Evolutionary conservation across 2,888 invertebrate genomes (phyloP).

Genomic region (Polylopha cassiicola): DNA sequence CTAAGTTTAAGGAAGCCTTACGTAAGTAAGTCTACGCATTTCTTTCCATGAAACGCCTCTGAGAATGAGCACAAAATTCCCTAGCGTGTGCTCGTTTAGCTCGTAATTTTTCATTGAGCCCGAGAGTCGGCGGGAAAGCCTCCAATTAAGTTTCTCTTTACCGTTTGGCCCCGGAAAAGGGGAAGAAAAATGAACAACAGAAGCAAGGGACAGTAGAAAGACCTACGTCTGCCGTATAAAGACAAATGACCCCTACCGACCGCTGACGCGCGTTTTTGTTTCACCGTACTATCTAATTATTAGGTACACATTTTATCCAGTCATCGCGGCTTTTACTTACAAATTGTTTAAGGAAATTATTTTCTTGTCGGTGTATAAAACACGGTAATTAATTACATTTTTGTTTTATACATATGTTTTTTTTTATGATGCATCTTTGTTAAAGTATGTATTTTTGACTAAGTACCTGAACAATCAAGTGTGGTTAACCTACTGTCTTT

Average conservation of each 20-base stretch:
- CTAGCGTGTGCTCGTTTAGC: conserved; percentile 72
- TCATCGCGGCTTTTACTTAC: conserved; percentile 13
- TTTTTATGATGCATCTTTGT: too few species aligned
- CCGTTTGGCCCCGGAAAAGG: conserved; percentile 62
- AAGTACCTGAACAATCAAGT: too few species aligned
- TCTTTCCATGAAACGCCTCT: conserved; percentile 50
- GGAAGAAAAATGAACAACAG: conserved; percentile 72
- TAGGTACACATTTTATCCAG: conserved; percentile 14
- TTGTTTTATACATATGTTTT: background rate
- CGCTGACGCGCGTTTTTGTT: conserved; percentile 18
- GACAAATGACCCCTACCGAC: conserved; percentile 46
- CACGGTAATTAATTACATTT: background rate
- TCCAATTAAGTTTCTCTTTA: conserved; percentile 77
- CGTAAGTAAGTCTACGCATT: conserved; percentile 54
- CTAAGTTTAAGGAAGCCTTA: conserved; percentile 51
- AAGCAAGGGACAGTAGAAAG: conserved; percentile 56
- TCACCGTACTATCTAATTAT: conserved; percentile 17
- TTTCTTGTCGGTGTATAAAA: conserved; percentile 1
- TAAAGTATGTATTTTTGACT: too few species aligned
- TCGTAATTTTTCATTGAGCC: conserved; percentile 77
- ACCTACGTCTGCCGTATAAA: conserved; percentile 44
- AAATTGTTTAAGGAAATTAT: conserved; percentile 8
- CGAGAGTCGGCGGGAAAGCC: conserved; percentile 70
- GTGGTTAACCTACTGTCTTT: too few species aligned
- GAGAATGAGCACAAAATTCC: conserved; percentile 67